Evolutionary conservation across 2,888 invertebrate species (phyloP).

Genomic region (Acronicta aceris): DNA sequence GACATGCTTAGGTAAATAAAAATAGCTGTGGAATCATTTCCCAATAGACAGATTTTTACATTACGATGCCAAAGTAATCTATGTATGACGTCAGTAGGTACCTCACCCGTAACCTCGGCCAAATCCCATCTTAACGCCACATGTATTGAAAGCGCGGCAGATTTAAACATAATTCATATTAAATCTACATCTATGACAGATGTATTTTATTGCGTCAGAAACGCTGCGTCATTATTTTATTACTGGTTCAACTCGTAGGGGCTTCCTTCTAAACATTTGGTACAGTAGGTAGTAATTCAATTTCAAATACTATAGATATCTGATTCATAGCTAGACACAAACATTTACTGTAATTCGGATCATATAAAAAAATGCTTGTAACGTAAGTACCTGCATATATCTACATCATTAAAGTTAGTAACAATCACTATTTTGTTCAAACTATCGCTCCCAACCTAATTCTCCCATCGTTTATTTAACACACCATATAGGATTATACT

Average conservation of each 20-base stretch:
- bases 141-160: slow-evolving; percentile 47
- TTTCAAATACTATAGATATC: too few species aligned
- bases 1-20: slow-evolving; percentile 24
- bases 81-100: slow-evolving; percentile 36
- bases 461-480: neutral
- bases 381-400: too few species aligned
- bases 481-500: neutral
- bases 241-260: slow-evolving; percentile 1
- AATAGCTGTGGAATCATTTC: slow-evolving; percentile 34
- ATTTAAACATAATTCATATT: slow-evolving; percentile 52
- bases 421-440: neutral
- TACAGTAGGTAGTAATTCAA: too few species aligned
- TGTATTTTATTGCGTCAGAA: slow-evolving; percentile 50
- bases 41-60: slow-evolving; percentile 49
- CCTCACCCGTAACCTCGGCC: slow-evolving; percentile 45
- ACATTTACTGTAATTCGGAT: too few species aligned
- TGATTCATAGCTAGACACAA: too few species aligned
- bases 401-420: too few species aligned
- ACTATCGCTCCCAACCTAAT: too few species aligned
- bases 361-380: too few species aligned
- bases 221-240: slow-evolving; percentile 15
- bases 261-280: neutral
- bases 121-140: slow-evolving; percentile 48
- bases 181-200: slow-evolving; percentile 51
- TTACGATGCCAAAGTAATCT: slow-evolving; percentile 46